phyloP scores from a whole-genome alignment of 2,888 invertebrate species.

The Formica aserva region DNA sequence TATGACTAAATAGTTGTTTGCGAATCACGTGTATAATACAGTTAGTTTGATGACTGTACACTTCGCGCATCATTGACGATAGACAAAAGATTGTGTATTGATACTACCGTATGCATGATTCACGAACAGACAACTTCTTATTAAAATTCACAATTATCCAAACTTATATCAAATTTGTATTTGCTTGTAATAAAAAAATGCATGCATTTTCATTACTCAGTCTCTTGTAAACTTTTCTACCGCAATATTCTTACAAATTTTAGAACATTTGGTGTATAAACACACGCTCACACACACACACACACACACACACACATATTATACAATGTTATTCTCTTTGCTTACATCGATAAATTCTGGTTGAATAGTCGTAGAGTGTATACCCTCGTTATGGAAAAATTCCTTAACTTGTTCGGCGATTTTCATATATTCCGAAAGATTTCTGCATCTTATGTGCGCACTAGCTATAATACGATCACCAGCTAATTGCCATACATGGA shows the following conservation, averaged over 20 bases:
- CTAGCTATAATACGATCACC: conserved; percentile 99
- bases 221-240: background rate
- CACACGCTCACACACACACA: no score
- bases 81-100: background rate
- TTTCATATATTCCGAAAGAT: conserved; percentile 98
- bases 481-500: conserved; percentile 99
- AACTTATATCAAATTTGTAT: background rate
- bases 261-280: no score
- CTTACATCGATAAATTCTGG: conserved; percentile 97
- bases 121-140: background rate
- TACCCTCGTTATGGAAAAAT: conserved; percentile 99
- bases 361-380: conserved; percentile 99
- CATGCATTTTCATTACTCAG: background rate
- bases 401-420: conserved; percentile 98
- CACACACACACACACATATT: background rate
- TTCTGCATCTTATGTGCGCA: conserved; percentile 97
- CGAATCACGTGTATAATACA: background rate
- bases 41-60: background rate
- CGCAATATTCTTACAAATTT: background rate
- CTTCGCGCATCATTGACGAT: conserved; percentile 10
- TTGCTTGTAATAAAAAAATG: background rate
- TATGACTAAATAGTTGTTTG: background rate
- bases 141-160: background rate
- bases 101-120: background rate
- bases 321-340: conserved; percentile 68